Evolutionary conservation across 2,113 vertebrate species (phyloP), one percentile per base, ranked within the genome.

Genomic region (Petrocephalus microphthalmus): DNA sequence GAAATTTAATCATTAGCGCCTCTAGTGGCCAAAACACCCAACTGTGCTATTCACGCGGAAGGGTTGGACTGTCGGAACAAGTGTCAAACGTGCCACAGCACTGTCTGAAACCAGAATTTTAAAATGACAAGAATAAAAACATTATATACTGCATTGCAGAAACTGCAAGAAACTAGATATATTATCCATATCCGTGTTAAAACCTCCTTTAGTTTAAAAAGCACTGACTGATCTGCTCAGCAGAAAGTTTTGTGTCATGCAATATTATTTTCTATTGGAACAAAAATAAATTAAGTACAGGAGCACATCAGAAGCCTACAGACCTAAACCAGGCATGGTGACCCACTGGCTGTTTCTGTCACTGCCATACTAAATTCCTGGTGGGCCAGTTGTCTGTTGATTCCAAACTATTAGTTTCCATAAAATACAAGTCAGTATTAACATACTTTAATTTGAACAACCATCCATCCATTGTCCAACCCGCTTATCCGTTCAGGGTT

Each of bases 21-120:
- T 93, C 94, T 94, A 91, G 93, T 94, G 95, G 94, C 85, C 91
- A 94, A 84, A 82, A 33, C 13, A 47, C 20, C 85, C 88, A 86
- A 91, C 88, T 25, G 90, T 88, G 45, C 45, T 25, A 54, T 64
- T 60, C 53, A 42, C 33, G 20, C 20, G 54, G 85, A 57, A 85
- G 33, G 64, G 17, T 7, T 1, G 78, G 52, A 25, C 22, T 29
- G 7, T 53, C 0, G 45, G 25, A 89, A 60, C 7, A 22, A 86
- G 25, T 15, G 85, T 42, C 20, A 52, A 57, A 33, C 45, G 54
- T 57, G 15, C 51, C 51, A 6, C 0, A 88, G 29, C 15, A 37
- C 53, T 33, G 51, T 22, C 45, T 54, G 53, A 6, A 45, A 88
- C 60, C 3, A 2, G 60, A 33, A 57, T 17, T 1, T 8, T 84